phyloP scores from a whole-genome alignment of 2,113 vertebrate genomes.

The Amblyornis subalaris region DNA sequence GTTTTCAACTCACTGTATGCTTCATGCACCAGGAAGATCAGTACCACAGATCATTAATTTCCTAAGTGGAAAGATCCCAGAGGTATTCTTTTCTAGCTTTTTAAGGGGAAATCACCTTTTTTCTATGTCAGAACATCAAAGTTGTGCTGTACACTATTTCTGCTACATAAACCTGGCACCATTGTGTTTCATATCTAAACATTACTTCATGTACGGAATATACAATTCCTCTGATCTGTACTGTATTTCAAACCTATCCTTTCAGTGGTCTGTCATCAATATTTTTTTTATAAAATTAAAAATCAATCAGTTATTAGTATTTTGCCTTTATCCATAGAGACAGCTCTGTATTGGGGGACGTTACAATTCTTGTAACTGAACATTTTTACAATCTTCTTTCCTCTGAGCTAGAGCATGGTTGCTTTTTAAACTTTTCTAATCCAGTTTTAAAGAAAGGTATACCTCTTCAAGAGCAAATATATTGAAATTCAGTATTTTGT shows the following conservation, averaged over 20 bases:
- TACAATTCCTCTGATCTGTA: background rate
- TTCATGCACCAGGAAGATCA: constrained; percentile 93
- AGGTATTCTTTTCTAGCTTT: constrained; percentile 69
- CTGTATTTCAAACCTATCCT: background rate
- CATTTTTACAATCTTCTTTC: background rate
- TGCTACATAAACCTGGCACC: background rate
- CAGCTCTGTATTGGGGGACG: background rate
- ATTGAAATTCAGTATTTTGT: background rate
- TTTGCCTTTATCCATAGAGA: background rate
- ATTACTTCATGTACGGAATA: background rate
- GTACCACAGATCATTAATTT: constrained; percentile 90
- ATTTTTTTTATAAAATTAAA: background rate
- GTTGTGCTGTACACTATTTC: background rate
- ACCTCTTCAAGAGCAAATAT: background rate
- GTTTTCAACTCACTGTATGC: constrained; percentile 85
- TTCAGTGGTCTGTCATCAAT: background rate
- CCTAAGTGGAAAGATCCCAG: constrained; percentile 80
- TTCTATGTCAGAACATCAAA: background rate
- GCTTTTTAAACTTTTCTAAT: background rate
- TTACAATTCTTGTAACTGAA: background rate
- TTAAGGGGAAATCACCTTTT: background rate
- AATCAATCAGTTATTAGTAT: background rate
- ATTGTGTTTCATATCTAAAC: background rate
- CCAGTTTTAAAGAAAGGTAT: background rate
- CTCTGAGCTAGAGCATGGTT: background rate